Conservation (phyloP, 1,140 invertebrate genomes). For the Micrasema longulum region DNA sequence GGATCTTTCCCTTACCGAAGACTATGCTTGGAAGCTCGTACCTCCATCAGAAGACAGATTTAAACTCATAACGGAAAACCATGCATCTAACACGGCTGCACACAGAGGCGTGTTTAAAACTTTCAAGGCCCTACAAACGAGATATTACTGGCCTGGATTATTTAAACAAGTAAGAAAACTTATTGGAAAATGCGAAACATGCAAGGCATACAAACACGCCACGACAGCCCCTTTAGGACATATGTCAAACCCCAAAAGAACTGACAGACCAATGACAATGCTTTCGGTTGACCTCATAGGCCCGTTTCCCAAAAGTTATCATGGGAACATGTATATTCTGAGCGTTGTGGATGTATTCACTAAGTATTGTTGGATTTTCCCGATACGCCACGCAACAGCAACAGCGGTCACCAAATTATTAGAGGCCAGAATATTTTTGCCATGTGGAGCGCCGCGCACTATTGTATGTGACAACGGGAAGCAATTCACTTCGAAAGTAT, state of each 20-base stretch:
- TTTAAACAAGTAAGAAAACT: too few species aligned
- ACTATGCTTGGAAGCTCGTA: background rate
- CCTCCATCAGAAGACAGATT: background rate
- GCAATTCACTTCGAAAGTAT: background rate
- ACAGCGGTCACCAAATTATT: background rate
- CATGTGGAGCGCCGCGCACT: background rate
- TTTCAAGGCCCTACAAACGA: background rate
- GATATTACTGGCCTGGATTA: background rate
- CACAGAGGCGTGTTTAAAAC: background rate
- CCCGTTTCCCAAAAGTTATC: background rate
- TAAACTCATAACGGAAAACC: background rate
- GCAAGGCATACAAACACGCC: background rate
- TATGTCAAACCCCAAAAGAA: background rate
- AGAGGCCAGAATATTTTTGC: background rate
- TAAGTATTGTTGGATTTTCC: background rate
- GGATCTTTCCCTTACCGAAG: background rate
- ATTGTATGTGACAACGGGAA: background rate
- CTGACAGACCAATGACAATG: background rate
- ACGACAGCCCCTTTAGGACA: background rate
- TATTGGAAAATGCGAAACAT: background rate
- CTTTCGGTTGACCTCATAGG: background rate
- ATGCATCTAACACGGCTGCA: background rate
- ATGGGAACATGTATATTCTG: background rate
- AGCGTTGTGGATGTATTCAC: background rate
- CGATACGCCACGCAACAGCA: background rate